A percentile compares a stretch with the other conserved stretches of the same genome.
Conservation (phyloP, 2,797 vertebrate genomes). For the Pseudomugil gertrudae region DNA sequence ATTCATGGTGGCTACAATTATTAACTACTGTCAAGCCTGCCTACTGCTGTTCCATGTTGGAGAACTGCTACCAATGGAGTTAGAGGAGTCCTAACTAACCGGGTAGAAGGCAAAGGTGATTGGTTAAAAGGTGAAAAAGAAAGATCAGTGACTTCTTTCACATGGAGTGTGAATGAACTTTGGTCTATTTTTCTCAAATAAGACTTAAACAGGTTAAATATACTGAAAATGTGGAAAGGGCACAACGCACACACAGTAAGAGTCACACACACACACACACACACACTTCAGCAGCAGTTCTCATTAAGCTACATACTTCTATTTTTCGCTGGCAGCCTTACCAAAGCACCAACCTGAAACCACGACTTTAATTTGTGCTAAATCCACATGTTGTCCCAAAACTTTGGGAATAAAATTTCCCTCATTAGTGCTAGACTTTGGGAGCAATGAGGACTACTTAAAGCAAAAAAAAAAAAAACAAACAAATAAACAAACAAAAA, state of each 20-base stretch:
- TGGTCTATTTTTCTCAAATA: constrained; percentile 7
- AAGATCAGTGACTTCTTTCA: constrained; percentile 43
- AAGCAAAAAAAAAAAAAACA: too few species aligned
- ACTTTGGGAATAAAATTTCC: background rate
- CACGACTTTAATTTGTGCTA: background rate
- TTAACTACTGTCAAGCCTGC: constrained; percentile 67
- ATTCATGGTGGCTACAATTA: constrained; percentile 69
- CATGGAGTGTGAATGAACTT: constrained; percentile 45
- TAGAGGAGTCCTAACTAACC: constrained; percentile 34
- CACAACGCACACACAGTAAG: background rate
- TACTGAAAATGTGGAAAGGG: constrained; percentile 2
- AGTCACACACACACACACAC: background rate
- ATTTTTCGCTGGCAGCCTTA: background rate
- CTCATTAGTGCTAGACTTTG: background rate
- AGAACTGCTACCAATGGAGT: constrained; percentile 54
- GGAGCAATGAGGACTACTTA: background rate
- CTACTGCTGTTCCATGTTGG: constrained; percentile 49
- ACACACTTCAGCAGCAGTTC: background rate
- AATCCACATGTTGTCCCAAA: background rate
- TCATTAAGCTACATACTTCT: background rate
- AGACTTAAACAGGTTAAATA: constrained; percentile 33
- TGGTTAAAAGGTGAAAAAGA: constrained; percentile 43
- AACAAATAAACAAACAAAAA: too few species aligned
- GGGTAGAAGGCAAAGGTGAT: constrained; percentile 35
- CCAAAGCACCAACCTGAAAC: background rate